Conservation (phyloP, 2,797 vertebrate genomes). For the Okamejei kenojei region DNA sequence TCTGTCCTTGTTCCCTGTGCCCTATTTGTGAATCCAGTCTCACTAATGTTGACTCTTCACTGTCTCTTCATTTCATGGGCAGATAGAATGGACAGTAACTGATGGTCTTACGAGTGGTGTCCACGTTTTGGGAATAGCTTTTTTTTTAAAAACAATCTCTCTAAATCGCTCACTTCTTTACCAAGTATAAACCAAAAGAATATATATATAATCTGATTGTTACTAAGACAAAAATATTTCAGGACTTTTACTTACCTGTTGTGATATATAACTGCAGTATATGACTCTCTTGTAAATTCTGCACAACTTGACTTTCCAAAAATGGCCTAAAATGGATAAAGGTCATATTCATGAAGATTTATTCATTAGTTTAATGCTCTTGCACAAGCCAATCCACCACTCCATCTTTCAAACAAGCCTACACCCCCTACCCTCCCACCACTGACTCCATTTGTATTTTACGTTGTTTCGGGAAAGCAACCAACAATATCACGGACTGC, state of each 20-base stretch:
- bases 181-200: not conserved
- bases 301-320: constrained; percentile 98
- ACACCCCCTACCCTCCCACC: no score
- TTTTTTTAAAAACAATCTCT: not conserved
- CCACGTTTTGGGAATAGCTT: not conserved
- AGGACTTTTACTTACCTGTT: constrained; percentile 70
- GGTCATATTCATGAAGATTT: not conserved
- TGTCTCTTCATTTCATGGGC: no score
- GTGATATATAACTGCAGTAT: constrained; percentile 94
- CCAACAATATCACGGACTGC: no score
- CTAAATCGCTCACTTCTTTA: not conserved
- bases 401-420: no score
- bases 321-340: constrained; percentile 74
- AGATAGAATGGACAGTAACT: no score
- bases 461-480: no score
- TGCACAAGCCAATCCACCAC: not conserved
- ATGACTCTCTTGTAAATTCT: constrained; percentile 91
- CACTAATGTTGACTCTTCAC: no score
- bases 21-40: no score
- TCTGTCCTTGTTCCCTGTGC: no score
- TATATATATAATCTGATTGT: not conserved
- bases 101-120: not conserved
- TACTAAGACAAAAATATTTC: not conserved
- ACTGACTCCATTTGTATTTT: no score
- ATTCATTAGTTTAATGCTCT: not conserved